Evolutionary conservation across 1,140 invertebrate species (phyloP).

Genomic region (Pseudomyrmex gracilis): DNA sequence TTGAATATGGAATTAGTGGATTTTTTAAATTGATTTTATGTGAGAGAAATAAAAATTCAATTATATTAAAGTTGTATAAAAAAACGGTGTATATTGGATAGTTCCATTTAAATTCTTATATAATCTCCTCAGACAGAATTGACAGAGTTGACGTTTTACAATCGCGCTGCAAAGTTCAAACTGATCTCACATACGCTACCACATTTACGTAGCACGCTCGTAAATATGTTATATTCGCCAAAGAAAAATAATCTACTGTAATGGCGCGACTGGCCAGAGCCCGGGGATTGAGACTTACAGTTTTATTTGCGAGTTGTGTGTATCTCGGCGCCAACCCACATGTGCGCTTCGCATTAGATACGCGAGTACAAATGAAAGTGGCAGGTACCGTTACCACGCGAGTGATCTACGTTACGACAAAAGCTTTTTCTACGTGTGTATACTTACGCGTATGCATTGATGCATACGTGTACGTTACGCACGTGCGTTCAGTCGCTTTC

Average conservation of each 20-base stretch:
- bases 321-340: constrained; percentile 72
- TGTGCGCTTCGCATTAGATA: constrained; percentile 72
- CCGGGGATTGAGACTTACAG: constrained; percentile 12
- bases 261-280: not conserved
- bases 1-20: not conserved
- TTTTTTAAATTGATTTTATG: not conserved
- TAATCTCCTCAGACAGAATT: not conserved
- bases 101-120: not conserved
- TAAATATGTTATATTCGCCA: constrained; percentile 3
- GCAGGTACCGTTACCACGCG: constrained; percentile 73
- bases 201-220: not conserved
- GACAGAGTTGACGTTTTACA: not conserved
- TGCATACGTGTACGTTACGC: not conserved
- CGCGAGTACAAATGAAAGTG: constrained; percentile 75
- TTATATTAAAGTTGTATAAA: not conserved
- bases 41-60: not conserved
- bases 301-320: constrained; percentile 53
- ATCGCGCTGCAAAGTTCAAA: not conserved
- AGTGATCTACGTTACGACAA: constrained; percentile 62
- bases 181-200: not conserved
- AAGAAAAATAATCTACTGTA: constrained; percentile 18
- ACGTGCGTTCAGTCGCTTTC: constrained; percentile 48
- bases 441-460: not conserved
- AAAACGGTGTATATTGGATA: too few relatives aligned
- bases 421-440: constrained; percentile 58